Evolutionary conservation across 2,888 invertebrate species (phyloP), one percentile per base, ranked within the genome.

Genomic region (Eupithecia vulgata): DNA sequence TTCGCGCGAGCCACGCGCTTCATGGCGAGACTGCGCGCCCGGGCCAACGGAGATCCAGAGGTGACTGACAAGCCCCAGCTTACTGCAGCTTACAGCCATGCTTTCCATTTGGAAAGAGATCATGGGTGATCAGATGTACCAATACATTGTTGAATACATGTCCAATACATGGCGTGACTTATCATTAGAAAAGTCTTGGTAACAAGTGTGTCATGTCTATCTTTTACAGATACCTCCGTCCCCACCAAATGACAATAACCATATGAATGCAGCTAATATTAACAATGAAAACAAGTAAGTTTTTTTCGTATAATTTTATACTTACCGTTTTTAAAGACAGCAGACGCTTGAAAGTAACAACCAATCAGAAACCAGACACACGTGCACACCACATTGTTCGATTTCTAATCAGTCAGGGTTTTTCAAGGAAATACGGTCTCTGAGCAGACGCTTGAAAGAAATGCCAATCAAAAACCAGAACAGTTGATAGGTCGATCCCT

Each of bases 1-100:
- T 95, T 96, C 82, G 89, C 90, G 67, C 91, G 95, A 79, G 95
- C 95, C 21, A 91, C 93, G 72, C 87, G 94, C 21, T 88, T 89
- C 84, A 85, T 93, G 88, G 75, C 85, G 65, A 80, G 90, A 0
- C 82, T 90, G 77, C 82, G 82, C 57, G 81, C 78, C 48, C 73
- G 77, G 21, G 79, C 71, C 52, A 79, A 74, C 48, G 77, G 77
- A 40, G 81, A 71, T 71, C 67, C 80, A 12, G 84, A 84, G 81
- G 85, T 84, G 45, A 45, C 45, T 6, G 42, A 15, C 42, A 2
- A 40, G 40, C 40, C 13, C 15, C 5, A 17, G 42, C 5, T 30
- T 30, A 30, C 30, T n/a, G n/a, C n/a, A n/a, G n/a, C n/a, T 42
- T 45, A 45, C 7, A 45, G n/a, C 45, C 15, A 17, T 45, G 17